Base-by-base conservation (phyloP, 2,113 vertebrate genomes). In the Saccopteryx bilineata region DNA sequence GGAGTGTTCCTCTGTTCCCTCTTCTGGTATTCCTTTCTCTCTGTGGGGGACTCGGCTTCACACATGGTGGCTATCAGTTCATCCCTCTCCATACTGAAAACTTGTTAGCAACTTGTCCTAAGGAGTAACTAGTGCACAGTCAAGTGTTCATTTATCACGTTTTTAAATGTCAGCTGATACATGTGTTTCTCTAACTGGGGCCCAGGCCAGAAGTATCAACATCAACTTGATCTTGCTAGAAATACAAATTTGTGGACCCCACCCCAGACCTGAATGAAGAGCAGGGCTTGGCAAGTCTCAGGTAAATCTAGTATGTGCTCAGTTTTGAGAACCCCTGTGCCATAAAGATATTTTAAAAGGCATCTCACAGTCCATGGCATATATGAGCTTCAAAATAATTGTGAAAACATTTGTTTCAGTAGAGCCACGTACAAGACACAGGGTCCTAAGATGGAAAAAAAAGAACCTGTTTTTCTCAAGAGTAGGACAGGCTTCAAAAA, bases 251-350 rank as follows among this genome's bases (percentile, higher is more conserved):
- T 1, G 0, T 9, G 11, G 56, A 9, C 19, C 13, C 56, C 3
- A 78, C 48, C 9, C 9, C 46, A 93, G 50, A 85, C 24, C 48
- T 52, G 54, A 56, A 60, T 90, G 19, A 12, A 4, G 5, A 3
- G 0, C 0, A 31, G 10, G 50, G 2, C n/a, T 28, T 3, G n/a
- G 28, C 13, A 23, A 56, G 19, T 54, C 11, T 18, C 2, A 3
- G 63, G 60, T 78, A 26, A 71, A 39, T 72, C 33, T 60, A 24
- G 31, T 33, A 7, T 13, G 9, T 87, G 15, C 2, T 50, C 0
- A 69, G 61, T 54, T 66, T 46, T 26, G 85, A 76, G 31, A 72
- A 61, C 8, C 23, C 86, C 7, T 54, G 0, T 68, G 9, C 15
- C 48, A 65, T 54, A 14, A 15, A 82, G 39, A 60, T 48, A 31